Percentiles rank a stretch among this genome's conserved stretches.
These are phyloP conservation scores for Cyprinella venusta DNA, from an alignment of 2,797 vertebrate species.

Conservation along the genomic window DNA sequence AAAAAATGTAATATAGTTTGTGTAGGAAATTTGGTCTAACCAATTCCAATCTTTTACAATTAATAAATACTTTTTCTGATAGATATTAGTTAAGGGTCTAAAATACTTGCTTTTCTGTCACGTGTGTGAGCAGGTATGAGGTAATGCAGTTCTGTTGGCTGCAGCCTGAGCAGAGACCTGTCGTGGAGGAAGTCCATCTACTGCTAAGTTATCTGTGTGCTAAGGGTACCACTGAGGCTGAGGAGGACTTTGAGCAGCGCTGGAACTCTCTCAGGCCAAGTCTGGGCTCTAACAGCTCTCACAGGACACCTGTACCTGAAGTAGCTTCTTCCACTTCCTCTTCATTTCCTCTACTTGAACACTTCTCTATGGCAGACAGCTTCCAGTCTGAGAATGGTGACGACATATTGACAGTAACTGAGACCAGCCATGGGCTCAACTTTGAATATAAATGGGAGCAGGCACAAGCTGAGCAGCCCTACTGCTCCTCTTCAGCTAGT, in stretches of 20 bases:
- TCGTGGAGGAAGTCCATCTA: slow-evolving; percentile 92
- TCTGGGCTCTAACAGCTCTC: slow-evolving; percentile 70
- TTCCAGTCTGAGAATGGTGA: slow-evolving; percentile 89
- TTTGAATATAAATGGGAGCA: slow-evolving; percentile 98
- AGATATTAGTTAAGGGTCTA: not conserved
- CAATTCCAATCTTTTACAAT: not conserved
- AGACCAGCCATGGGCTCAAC: slow-evolving; percentile 95
- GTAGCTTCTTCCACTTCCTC: slow-evolving; percentile 76
- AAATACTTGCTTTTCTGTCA: slow-evolving; percentile 1
- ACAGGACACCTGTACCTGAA: slow-evolving; percentile 74
- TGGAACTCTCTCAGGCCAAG: slow-evolving; percentile 94
- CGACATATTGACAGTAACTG: slow-evolving; percentile 93
- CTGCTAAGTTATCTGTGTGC: slow-evolving; percentile 93
- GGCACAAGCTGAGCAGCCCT: slow-evolving; percentile 82
- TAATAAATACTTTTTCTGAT: not conserved
- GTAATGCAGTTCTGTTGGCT: slow-evolving; percentile 99
- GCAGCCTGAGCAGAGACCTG: slow-evolving; percentile 93
- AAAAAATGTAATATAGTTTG: not conserved
- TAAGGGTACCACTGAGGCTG: slow-evolving; percentile 86
- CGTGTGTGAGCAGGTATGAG: slow-evolving; percentile 86
- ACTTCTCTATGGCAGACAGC: slow-evolving; percentile 84
- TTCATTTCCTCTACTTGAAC: slow-evolving; percentile 93
- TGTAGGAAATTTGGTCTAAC: not conserved
- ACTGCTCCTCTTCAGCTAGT: slow-evolving; percentile 80
- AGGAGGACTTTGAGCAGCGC: slow-evolving; percentile 93